Evolutionary conservation across 2,888 invertebrate genomes (phyloP).

Genomic region (Spisula solida): DNA sequence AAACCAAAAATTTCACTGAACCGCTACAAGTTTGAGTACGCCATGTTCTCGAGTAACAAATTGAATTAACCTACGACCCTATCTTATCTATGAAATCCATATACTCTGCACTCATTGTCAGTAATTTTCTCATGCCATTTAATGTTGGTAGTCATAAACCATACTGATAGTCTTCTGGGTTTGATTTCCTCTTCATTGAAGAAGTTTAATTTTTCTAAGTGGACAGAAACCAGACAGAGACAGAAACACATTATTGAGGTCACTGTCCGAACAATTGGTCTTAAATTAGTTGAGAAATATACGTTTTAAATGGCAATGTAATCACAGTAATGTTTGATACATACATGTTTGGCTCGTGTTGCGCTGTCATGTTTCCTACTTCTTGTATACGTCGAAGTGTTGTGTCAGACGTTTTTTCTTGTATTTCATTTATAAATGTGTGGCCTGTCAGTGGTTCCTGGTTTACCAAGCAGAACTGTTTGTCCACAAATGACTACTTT

Average conservation of each 20-base stretch:
- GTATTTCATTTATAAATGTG: too few relatives aligned
- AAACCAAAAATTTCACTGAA: slow-evolving; percentile 60
- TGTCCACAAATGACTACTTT: too few relatives aligned
- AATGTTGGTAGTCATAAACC: slow-evolving; percentile 44
- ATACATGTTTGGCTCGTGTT: background rate
- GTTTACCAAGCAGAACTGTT: too few relatives aligned
- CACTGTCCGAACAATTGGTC: background rate
- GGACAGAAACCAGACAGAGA: slow-evolving; percentile 23
- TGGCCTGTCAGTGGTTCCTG: too few relatives aligned
- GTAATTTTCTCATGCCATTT: slow-evolving; percentile 50
- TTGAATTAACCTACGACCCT: slow-evolving; percentile 65
- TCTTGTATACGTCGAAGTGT: too few relatives aligned
- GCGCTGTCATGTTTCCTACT: too few relatives aligned
- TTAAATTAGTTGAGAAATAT: background rate
- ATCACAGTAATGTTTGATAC: background rate
- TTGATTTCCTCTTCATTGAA: slow-evolving; percentile 39
- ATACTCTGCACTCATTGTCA: slow-evolving; percentile 67
- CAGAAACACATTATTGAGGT: slow-evolving; percentile 22
- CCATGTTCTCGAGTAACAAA: slow-evolving; percentile 64
- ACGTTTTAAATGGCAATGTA: background rate
- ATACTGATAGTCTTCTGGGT: slow-evolving; percentile 31
- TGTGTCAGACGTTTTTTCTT: too few relatives aligned
- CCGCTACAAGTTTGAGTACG: slow-evolving; percentile 57
- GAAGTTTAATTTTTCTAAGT: slow-evolving; percentile 28
- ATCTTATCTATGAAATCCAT: slow-evolving; percentile 65